Percentiles rank a stretch among this genome's conserved stretches.
These are phyloP conservation scores for Pristionchus exspectatus DNA, from an alignment of 2,888 invertebrate genomes.

Conservation along the genomic window DNA sequence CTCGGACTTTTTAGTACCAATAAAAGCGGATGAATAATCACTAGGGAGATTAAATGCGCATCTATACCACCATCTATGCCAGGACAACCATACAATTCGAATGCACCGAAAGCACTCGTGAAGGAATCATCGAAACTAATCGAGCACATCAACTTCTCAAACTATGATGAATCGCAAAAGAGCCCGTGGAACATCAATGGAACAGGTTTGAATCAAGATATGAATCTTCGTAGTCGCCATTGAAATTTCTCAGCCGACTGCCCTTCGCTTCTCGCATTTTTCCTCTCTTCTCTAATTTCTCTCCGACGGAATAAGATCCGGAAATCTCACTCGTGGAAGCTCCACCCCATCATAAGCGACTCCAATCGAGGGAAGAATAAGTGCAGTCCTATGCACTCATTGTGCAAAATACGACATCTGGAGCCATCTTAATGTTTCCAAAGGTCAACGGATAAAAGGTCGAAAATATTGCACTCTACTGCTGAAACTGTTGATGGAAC, in stretches of 20 bases:
- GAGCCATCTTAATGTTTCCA: neutral
- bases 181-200: neutral
- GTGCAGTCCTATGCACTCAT: neutral
- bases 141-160: neutral
- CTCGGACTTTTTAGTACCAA: neutral
- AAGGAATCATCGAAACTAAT: neutral
- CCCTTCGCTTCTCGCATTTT: slow-evolving; percentile 40
- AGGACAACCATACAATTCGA: neutral
- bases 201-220: neutral
- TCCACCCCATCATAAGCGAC: slow-evolving; percentile 7
- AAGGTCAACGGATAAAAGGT: too few species aligned
- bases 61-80: neutral
- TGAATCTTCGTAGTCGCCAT: neutral
- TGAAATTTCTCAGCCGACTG: neutral
- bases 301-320: slow-evolving; percentile 46
- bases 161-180: neutral
- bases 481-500: too few species aligned
- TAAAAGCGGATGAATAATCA: neutral
- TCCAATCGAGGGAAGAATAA: neutral
- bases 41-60: neutral
- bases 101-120: neutral
- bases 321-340: slow-evolving; percentile 7
- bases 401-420: neutral
- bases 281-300: slow-evolving; percentile 36
- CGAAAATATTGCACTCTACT: too few species aligned